Evolutionary conservation across 2,888 invertebrate species (phyloP).

Genomic region (Andricus curvator): DNA sequence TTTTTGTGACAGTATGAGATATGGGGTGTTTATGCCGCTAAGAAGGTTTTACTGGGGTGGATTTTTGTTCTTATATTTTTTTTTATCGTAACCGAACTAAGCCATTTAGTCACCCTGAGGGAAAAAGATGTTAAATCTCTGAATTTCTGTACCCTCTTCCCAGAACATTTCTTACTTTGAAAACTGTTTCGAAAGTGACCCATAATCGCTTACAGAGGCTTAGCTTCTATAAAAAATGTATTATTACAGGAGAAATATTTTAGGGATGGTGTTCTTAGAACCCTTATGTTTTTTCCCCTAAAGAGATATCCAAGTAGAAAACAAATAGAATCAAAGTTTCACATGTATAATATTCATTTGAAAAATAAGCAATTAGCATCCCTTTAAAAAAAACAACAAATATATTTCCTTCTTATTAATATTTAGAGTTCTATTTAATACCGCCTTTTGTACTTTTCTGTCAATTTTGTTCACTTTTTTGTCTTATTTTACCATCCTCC

Average conservation of each 20-base stretch:
- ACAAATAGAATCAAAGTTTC: too few relatives aligned
- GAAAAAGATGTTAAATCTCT: not conserved
- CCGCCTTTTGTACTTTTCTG: too few relatives aligned
- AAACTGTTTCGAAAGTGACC: not conserved
- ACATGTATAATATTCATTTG: too few relatives aligned
- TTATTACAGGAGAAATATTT: not conserved
- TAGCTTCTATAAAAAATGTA: not conserved
- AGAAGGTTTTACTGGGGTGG: not conserved
- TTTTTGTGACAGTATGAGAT: not conserved
- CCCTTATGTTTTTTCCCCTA: not conserved
- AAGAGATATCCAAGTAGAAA: too few relatives aligned
- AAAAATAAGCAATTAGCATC: too few relatives aligned
- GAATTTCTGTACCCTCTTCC: not conserved
- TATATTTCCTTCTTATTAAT: too few relatives aligned
- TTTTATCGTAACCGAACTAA: not conserved
- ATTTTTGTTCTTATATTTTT: constrained; percentile 6
- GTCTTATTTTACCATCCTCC: too few relatives aligned
- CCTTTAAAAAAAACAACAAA: too few relatives aligned
- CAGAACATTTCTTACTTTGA: not conserved
- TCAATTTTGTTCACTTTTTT: too few relatives aligned
- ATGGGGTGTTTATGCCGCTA: too few relatives aligned
- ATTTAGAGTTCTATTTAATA: too few relatives aligned
- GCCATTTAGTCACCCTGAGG: not conserved
- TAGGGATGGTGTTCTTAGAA: not conserved
- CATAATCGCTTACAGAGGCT: not conserved